Evolutionary conservation across 1,140 invertebrate species (phyloP), one percentile per base, ranked within the genome.

Genomic region (Aphaenogaster floridana): DNA sequence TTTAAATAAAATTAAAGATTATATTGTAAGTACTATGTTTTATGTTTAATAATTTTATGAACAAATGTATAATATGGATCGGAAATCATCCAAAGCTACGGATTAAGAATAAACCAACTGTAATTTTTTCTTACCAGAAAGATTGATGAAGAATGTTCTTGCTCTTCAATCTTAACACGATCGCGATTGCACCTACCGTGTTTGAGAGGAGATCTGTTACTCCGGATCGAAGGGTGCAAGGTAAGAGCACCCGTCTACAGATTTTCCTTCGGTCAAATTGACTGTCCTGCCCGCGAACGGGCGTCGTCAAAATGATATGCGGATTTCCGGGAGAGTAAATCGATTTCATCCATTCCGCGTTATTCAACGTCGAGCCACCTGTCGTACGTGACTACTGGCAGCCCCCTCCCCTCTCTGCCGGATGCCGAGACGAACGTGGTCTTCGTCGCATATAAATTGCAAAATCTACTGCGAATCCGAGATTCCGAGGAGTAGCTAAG

Each of bases 401-500:
- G 15, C 34, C 34, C 15, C 52, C 17, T 57, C n/a, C 11, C 8
- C 50, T 17, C 45, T 28, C 28, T 28, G 28, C 45, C 66, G 59
- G 45, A 61, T 42, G 48, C 52, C 52, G 13, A 86, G 52, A 48
- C 36, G 76, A 63, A 61, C 28, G 63, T 42, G 72, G n/a, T 54
- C 71, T 36, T 52, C 71, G 15, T 80, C 36, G 74, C 83, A 79
- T 71, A 80, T 80, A 86, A 88, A 88, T 80, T 71, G 84, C 76
- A 86, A 74, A 88, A 79, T 80, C 84, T 71, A 84, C 42, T 57
- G 61, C 21, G n/a, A 28, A 66, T 36, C 36, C 15, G 36, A 1
- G 11, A 84, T 21, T 48, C 13, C 4, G 34, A 11, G 13, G n/a
- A 34, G 11, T 17, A 69, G 54, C 5, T 71, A 57, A 59, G 52